These are phyloP conservation scores for Cyanoderma ruficeps DNA, from an alignment of 2,113 vertebrate species.

Conservation along the genomic window DNA sequence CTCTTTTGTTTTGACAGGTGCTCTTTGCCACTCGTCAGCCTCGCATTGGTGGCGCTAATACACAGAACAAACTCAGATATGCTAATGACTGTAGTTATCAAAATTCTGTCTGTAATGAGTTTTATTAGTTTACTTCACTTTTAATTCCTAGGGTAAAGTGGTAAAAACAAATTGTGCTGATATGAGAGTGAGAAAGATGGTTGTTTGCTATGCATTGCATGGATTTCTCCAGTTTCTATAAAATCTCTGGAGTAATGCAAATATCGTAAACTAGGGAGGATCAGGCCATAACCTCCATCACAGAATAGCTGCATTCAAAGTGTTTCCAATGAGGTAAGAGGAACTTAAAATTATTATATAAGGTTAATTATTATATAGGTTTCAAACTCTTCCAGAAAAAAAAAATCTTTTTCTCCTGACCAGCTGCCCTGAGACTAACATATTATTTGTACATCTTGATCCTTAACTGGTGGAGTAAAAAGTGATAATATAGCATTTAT, in stretches of 20 bases:
- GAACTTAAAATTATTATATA: background rate
- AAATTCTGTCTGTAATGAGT: conserved; percentile 65
- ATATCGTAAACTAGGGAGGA: background rate
- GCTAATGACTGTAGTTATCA: conserved; percentile 67
- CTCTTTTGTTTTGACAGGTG: conserved; percentile 87
- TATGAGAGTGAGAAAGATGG: conserved; percentile 2
- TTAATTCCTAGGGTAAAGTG: conserved; percentile 48
- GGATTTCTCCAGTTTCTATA: background rate
- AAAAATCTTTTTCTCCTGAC: background rate
- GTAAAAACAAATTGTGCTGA: conserved; percentile 59
- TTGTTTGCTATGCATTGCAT: background rate
- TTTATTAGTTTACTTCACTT: conserved; percentile 68
- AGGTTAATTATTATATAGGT: background rate
- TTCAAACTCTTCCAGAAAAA: background rate
- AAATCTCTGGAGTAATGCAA: background rate
- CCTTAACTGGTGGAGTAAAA: background rate
- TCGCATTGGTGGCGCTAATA: conserved; percentile 47
- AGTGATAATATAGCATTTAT: background rate
- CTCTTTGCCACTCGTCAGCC: conserved; percentile 74
- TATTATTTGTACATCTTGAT: background rate
- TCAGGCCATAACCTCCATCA: background rate
- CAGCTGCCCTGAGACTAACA: background rate
- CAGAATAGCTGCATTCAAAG: background rate
- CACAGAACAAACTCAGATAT: conserved; percentile 60
- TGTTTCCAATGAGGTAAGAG: background rate